phyloP scores from a whole-genome alignment of 2,113 vertebrate genomes.

The Potamarius usumacintae region DNA sequence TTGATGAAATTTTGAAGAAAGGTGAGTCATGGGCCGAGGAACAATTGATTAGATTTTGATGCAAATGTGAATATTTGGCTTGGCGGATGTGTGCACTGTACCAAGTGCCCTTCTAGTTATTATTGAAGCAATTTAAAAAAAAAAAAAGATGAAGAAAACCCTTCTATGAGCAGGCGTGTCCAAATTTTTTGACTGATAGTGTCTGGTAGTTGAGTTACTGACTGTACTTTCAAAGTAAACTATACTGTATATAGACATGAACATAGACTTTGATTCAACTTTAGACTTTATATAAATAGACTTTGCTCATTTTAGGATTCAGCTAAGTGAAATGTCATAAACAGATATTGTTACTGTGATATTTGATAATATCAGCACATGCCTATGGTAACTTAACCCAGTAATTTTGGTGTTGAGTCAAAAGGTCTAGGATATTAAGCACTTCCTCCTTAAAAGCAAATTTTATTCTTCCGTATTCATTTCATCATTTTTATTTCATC shows the following conservation, averaged over 20 bases:
- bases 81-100: no score
- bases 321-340: background rate
- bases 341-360: background rate
- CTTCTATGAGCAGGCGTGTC: background rate
- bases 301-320: background rate
- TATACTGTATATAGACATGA: background rate
- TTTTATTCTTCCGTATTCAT: background rate
- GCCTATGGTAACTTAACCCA: background rate
- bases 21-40: no score
- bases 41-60: no score
- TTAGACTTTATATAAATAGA: no score
- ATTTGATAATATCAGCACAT: conserved; percentile 13
- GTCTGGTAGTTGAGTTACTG: background rate
- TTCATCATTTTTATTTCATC: background rate
- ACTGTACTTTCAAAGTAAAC: background rate
- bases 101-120: no score
- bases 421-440: background rate
- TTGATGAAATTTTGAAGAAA: no score
- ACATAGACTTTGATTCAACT: background rate
- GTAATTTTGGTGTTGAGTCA: background rate
- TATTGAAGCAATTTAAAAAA: background rate
- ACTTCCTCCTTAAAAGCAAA: background rate
- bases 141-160: background rate
- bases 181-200: background rate
- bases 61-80: no score